Percentiles rank a stretch among this genome's conserved stretches.
phyloP scores from a whole-genome alignment of 2,797 vertebrate genomes.

The Jordanella pulchra region DNA sequence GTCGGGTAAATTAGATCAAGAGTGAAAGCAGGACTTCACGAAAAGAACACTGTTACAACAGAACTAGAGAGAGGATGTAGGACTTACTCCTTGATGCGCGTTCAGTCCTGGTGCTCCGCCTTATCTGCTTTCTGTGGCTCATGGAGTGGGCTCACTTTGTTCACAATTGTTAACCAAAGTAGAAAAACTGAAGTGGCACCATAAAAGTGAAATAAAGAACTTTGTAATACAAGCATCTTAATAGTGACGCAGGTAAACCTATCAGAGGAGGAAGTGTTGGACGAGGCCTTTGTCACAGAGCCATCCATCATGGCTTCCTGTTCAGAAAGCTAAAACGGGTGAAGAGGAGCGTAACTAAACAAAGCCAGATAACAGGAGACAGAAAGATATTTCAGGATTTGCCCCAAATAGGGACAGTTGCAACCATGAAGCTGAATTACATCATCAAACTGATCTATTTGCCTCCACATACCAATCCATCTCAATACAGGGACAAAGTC shows the following conservation, averaged over 20 bases:
- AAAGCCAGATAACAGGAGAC: slow-evolving; percentile 34
- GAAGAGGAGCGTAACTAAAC: slow-evolving; percentile 47
- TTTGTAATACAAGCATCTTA: background rate
- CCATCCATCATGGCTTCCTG: slow-evolving; percentile 75
- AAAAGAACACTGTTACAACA: slow-evolving; percentile 30
- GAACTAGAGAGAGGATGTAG: slow-evolving; percentile 56
- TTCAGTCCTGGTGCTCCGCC: slow-evolving; percentile 8
- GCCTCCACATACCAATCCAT: background rate
- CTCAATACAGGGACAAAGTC: background rate
- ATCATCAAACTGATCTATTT: background rate
- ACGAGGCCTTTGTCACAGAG: slow-evolving; percentile 58
- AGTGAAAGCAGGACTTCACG: slow-evolving; percentile 16
- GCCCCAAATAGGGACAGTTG: background rate
- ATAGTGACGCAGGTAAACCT: slow-evolving; percentile 22
- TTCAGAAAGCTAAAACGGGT: slow-evolving; percentile 59
- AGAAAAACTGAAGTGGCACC: background rate
- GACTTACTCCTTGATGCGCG: slow-evolving; percentile 33
- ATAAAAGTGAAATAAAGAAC: background rate
- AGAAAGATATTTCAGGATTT: slow-evolving; percentile 7
- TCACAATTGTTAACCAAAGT: background rate
- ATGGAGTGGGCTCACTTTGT: background rate
- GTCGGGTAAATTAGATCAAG: slow-evolving; percentile 33
- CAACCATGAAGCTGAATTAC: background rate
- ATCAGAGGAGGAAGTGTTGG: slow-evolving; percentile 60
- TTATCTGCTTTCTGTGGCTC: slow-evolving; percentile 22